phyloP scores from a whole-genome alignment of 2,888 invertebrate genomes.

The Amblyteles armatorius region DNA sequence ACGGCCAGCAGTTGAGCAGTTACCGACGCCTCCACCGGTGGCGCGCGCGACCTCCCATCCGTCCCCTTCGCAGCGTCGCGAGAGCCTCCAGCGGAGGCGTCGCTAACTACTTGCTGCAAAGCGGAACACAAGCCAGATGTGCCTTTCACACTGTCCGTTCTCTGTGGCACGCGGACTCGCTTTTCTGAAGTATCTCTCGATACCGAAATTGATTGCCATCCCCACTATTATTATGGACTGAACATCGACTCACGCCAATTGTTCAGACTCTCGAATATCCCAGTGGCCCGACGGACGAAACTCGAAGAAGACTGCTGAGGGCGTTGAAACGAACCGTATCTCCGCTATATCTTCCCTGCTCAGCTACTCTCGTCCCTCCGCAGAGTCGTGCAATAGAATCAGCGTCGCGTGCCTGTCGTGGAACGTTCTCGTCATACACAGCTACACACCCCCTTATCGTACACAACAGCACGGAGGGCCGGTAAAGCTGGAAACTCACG shows the following conservation, averaged over 20 bases:
- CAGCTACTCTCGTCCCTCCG: not conserved
- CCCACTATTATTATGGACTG: too few species aligned
- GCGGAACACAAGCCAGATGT: too few species aligned
- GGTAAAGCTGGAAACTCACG: not conserved
- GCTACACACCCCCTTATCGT: not conserved
- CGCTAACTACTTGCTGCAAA: too few species aligned
- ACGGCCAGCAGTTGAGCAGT: not conserved
- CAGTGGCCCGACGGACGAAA: constrained; percentile 11
- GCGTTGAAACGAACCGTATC: constrained; percentile 18
- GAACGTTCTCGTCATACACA: not conserved
- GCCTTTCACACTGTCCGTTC: too few species aligned
- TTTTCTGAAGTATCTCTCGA: too few species aligned
- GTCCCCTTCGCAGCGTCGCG: too few species aligned
- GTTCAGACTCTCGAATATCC: not conserved
- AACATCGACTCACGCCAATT: too few species aligned
- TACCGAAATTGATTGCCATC: too few species aligned
- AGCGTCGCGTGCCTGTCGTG: constrained; percentile 15
- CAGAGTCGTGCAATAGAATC: constrained; percentile 44
- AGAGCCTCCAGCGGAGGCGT: too few species aligned
- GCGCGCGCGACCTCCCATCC: too few species aligned
- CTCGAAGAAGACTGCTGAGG: constrained; percentile 19
- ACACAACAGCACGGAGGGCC: not conserved
- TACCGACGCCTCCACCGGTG: too few species aligned
- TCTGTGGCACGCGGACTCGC: too few species aligned
- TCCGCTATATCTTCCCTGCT: not conserved